These are phyloP conservation scores for Cacatua alba DNA, from an alignment of 2,113 vertebrate species.

Conservation along the genomic window DNA sequence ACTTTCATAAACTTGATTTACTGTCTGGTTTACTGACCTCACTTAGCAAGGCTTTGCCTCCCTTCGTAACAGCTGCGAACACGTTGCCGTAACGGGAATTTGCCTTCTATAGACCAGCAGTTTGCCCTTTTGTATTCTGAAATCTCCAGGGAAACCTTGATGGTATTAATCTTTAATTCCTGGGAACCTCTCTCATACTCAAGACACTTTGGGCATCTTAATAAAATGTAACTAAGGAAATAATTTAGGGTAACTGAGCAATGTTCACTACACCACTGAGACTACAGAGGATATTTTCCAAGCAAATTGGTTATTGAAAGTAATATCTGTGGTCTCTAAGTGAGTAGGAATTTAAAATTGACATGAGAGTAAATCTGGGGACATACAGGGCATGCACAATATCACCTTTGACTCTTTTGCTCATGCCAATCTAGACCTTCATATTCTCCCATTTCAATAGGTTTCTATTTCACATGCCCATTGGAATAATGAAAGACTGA, in stretches of 20 bases:
- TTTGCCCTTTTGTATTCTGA: conserved; percentile 23
- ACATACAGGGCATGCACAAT: not conserved
- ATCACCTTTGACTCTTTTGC: not conserved
- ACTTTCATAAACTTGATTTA: conserved; percentile 51
- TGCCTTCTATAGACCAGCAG: conserved; percentile 21
- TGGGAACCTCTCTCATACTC: not conserved
- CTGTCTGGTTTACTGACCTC: conserved; percentile 33
- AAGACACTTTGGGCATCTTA: not conserved
- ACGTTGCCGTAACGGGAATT: conserved; percentile 3
- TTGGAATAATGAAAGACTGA: not conserved
- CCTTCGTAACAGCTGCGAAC: conserved; percentile 49
- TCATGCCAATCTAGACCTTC: not conserved
- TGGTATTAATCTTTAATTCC: not conserved
- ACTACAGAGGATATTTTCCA: not conserved
- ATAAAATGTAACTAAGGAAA: not conserved
- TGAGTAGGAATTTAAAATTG: not conserved
- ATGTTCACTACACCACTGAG: not conserved
- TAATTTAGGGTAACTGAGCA: not conserved
- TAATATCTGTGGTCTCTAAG: not conserved
- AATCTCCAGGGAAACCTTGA: not conserved
- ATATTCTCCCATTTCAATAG: not conserved
- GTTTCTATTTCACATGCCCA: not conserved
- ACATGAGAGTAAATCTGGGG: not conserved
- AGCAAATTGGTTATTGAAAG: not conserved
- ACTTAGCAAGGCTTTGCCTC: conserved; percentile 12